Evolutionary conservation across 2,888 invertebrate genomes (phyloP).

Genomic region (Nephrotoma appendiculata): DNA sequence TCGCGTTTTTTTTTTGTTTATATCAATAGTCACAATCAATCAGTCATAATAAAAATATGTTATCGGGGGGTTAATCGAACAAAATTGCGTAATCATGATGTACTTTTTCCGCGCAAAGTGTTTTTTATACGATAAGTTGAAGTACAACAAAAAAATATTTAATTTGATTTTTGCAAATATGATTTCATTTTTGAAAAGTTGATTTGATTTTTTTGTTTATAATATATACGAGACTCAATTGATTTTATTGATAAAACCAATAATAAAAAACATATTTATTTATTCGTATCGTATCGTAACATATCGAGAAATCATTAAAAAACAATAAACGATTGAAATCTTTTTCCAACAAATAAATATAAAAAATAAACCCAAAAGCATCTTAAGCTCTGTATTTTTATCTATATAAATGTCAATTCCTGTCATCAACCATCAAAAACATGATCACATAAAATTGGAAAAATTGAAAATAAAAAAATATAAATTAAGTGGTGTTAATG

Average conservation of each 20-base stretch:
- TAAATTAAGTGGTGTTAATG: neutral
- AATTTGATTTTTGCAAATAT: neutral
- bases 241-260: neutral
- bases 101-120: neutral
- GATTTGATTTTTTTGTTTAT: neutral
- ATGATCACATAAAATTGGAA: neutral
- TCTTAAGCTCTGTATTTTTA: neutral
- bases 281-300: neutral
- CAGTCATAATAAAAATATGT: neutral
- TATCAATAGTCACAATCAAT: neutral
- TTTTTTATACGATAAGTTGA: neutral
- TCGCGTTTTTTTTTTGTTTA: neutral
- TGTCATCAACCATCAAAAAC: neutral
- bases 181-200: neutral
- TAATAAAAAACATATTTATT: neutral
- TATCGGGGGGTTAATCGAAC: too few species aligned
- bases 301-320: neutral
- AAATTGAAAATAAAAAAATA: neutral
- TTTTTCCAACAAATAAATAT: neutral
- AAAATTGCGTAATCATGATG: neutral
- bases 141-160: neutral
- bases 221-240: neutral
- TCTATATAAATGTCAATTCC: neutral
- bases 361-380: neutral
- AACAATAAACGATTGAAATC: neutral